These are phyloP conservation scores for Heliconius ismenius DNA, from an alignment of 2,888 invertebrate genomes.

Conservation along the genomic window DNA sequence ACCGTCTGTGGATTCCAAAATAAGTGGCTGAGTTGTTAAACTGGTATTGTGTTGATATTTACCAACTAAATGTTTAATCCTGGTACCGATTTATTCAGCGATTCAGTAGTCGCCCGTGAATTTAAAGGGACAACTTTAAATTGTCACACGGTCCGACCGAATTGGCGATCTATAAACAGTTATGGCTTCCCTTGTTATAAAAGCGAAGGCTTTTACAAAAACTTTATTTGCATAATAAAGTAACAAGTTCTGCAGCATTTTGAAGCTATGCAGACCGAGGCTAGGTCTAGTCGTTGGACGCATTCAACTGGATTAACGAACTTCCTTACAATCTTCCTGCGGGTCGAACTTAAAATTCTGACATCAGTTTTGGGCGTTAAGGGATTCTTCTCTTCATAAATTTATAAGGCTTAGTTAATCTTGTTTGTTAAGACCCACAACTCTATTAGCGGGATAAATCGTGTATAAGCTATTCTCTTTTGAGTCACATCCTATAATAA, in stretches of 20 bases:
- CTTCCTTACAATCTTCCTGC: slow-evolving; percentile 62
- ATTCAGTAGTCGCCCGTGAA: slow-evolving; percentile 36
- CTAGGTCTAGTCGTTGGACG: slow-evolving; percentile 46
- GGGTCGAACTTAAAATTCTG: slow-evolving; percentile 71
- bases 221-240: slow-evolving; percentile 44
- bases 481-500: slow-evolving; percentile 61
- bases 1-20: slow-evolving; percentile 42
- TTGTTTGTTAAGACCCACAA: slow-evolving; percentile 70
- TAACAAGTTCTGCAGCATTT: slow-evolving; percentile 44
- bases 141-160: slow-evolving; percentile 39
- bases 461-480: slow-evolving; percentile 76
- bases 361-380: slow-evolving; percentile 72
- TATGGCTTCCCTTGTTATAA: slow-evolving; percentile 39
- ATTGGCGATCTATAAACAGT: slow-evolving; percentile 44
- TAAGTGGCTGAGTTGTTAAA: slow-evolving; percentile 42
- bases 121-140: slow-evolving; percentile 40
- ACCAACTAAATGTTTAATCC: slow-evolving; percentile 43
- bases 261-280: slow-evolving; percentile 43
- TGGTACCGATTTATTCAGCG: slow-evolving; percentile 40
- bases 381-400: slow-evolving; percentile 65
- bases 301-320: slow-evolving; percentile 66
- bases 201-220: slow-evolving; percentile 40
- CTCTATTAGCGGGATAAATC: slow-evolving; percentile 74
- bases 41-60: slow-evolving; percentile 44
- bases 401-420: slow-evolving; percentile 69